Evolutionary conservation across 2,888 invertebrate species (phyloP).

Genomic region (Chrysolina oricalcia): DNA sequence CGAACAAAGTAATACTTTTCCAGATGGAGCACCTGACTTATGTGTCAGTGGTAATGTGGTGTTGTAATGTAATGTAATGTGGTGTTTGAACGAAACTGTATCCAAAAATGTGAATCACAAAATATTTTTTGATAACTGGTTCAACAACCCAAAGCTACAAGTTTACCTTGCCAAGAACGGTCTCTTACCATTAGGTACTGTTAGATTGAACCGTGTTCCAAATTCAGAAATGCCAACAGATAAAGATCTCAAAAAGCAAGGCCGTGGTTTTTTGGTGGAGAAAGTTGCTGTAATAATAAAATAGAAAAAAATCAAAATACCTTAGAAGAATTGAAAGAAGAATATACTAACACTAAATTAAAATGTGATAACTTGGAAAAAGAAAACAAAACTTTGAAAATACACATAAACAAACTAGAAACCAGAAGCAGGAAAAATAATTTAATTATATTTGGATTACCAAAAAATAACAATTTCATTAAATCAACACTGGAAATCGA

Average conservation of each 20-base stretch:
- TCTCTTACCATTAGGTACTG: constrained; percentile 51
- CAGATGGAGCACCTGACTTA: background rate
- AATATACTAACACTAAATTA: no score
- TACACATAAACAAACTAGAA: no score
- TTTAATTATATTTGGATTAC: no score
- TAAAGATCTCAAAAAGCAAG: constrained; percentile 47
- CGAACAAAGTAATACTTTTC: background rate
- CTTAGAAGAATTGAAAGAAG: no score
- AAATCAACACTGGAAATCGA: no score
- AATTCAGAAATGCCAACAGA: constrained; percentile 8
- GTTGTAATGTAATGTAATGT: constrained; percentile 18
- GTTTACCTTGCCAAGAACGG: constrained; percentile 25
- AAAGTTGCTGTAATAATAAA: constrained; percentile 54
- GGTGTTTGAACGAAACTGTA: no score
- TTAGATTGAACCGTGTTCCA: constrained; percentile 39
- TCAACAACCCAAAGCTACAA: constrained; percentile 46
- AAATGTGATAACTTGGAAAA: no score
- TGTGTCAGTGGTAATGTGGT: constrained; percentile 10
- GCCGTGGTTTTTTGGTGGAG: constrained; percentile 54
- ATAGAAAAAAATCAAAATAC: no score
- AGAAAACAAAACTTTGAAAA: no score
- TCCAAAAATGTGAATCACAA: constrained; percentile 33
- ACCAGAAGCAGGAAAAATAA: no score
- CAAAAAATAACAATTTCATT: no score
- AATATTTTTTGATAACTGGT: constrained; percentile 64